phyloP scores from a whole-genome alignment of 2,888 invertebrate species.

The Oscheius sp. region DNA sequence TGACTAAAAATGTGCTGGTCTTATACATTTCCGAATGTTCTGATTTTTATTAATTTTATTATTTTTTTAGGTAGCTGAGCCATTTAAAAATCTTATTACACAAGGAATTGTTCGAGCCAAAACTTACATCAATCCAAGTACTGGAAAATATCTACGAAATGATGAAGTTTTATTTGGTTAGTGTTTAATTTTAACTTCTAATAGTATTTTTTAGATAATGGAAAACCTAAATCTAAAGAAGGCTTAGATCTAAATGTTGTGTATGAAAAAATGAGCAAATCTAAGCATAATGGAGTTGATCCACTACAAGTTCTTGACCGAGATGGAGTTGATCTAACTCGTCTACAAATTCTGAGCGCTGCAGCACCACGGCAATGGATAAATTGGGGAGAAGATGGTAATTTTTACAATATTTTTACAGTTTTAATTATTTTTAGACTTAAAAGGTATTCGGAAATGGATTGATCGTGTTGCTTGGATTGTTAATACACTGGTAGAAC shows the following conservation, averaged over 20 bases:
- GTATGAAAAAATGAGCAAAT: conserved; percentile 99
- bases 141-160: conserved; percentile 83
- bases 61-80: conserved; percentile 79
- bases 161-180: conserved; percentile 78
- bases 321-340: conserved; percentile 89
- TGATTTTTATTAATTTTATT: too few species aligned
- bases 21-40: too few species aligned
- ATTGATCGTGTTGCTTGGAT: conserved; percentile 62
- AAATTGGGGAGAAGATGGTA: conserved; percentile 89
- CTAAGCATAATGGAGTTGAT: conserved; percentile 87
- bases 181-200: not conserved
- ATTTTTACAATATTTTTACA: conserved; percentile 41
- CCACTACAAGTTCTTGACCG: conserved; percentile 79
- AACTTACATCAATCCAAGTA: conserved; percentile 74
- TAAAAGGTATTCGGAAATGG: conserved; percentile 63
- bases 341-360: conserved; percentile 88
- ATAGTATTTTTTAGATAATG: not conserved
- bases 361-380: conserved; percentile 89
- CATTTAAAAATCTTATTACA: conserved; percentile 89
- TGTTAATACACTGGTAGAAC: conserved; percentile 56
- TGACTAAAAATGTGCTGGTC: too few species aligned
- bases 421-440: conserved; percentile 73
- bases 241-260: conserved; percentile 76
- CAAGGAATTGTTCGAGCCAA: conserved; percentile 77
- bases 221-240: conserved; percentile 20